phyloP scores from a whole-genome alignment of 2,888 invertebrate species.

The Micropterix aruncella region DNA sequence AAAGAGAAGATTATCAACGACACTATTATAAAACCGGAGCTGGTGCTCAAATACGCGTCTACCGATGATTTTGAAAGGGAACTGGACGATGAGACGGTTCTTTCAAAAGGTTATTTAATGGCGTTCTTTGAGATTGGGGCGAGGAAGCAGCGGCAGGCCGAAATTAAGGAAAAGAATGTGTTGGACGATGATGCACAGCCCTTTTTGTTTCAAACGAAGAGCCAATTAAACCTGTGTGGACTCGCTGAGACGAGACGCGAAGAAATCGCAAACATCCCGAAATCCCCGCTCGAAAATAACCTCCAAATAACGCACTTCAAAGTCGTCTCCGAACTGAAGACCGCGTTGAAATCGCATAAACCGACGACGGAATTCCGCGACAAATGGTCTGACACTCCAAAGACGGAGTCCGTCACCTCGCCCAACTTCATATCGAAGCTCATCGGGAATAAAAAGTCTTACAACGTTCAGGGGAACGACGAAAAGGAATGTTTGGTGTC shows the following conservation, averaged over 20 bases:
- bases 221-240: constrained; percentile 57
- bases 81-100: constrained; percentile 26
- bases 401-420: constrained; percentile 17
- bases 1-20: constrained; percentile 63
- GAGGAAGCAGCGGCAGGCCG: constrained; percentile 37
- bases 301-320: constrained; percentile 25
- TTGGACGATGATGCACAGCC: constrained; percentile 79
- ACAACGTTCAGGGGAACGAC: constrained; percentile 17
- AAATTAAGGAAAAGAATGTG: constrained; percentile 45
- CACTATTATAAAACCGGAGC: constrained; percentile 65
- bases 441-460: constrained; percentile 24
- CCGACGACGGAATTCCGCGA: constrained; percentile 8
- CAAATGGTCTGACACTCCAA: constrained; percentile 1
- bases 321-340: constrained; percentile 33
- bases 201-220: constrained; percentile 72
- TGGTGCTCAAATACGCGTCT: constrained; percentile 31
- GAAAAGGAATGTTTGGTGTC: constrained; percentile 29
- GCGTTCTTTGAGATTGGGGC: constrained; percentile 41
- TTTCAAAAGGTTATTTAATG: constrained; percentile 30
- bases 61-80: constrained; percentile 31
- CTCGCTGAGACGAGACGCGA: constrained; percentile 15
- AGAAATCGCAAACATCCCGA: neutral
- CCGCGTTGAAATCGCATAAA: constrained; percentile 30
- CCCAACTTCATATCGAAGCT: constrained; percentile 33
- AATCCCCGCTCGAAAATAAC: neutral